A percentile compares a stretch with the other conserved stretches of the same genome.
phyloP scores from a whole-genome alignment of 2,113 vertebrate genomes.

The Emydocephalus ijimae region DNA sequence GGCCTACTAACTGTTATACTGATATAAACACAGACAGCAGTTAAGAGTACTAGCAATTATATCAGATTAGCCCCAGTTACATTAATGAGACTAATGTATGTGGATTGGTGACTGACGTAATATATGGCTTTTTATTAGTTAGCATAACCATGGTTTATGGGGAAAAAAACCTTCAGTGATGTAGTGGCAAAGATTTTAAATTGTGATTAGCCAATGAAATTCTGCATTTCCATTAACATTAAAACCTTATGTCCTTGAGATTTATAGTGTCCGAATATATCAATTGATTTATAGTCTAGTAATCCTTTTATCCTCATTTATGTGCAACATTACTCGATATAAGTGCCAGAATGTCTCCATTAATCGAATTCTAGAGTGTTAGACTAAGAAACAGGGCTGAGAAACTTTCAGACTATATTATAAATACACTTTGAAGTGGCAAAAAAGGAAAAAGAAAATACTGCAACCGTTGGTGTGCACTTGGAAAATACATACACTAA shows the following conservation, averaged over 20 bases:
- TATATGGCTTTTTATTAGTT: constrained; percentile 4
- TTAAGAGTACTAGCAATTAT: constrained; percentile 29
- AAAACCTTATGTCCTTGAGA: constrained; percentile 69
- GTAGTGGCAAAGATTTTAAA: constrained; percentile 64
- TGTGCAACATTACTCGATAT: constrained; percentile 75
- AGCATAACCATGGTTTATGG: constrained; percentile 37
- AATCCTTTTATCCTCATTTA: constrained; percentile 83
- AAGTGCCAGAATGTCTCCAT: constrained; percentile 73
- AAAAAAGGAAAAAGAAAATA: constrained; percentile 4
- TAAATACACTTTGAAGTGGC: constrained; percentile 60
- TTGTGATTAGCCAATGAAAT: constrained; percentile 77
- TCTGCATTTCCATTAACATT: constrained; percentile 73
- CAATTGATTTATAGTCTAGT: constrained; percentile 77
- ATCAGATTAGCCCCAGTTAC: constrained; percentile 17
- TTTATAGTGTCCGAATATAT: constrained; percentile 75
- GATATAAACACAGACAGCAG: constrained; percentile 23
- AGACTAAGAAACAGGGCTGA: constrained; percentile 64
- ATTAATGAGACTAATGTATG: constrained; percentile 27
- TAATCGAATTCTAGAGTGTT: constrained; percentile 74
- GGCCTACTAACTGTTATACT: constrained; percentile 19
- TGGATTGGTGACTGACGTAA: neutral
- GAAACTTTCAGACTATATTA: constrained; percentile 65
- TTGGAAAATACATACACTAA: constrained; percentile 30
- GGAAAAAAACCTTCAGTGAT: constrained; percentile 53
- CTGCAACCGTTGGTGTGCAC: neutral